Evolutionary conservation across 2,797 vertebrate genomes (phyloP), one percentile per base, ranked within the genome.

Genomic region (Gymnothorax reevesii): DNA sequence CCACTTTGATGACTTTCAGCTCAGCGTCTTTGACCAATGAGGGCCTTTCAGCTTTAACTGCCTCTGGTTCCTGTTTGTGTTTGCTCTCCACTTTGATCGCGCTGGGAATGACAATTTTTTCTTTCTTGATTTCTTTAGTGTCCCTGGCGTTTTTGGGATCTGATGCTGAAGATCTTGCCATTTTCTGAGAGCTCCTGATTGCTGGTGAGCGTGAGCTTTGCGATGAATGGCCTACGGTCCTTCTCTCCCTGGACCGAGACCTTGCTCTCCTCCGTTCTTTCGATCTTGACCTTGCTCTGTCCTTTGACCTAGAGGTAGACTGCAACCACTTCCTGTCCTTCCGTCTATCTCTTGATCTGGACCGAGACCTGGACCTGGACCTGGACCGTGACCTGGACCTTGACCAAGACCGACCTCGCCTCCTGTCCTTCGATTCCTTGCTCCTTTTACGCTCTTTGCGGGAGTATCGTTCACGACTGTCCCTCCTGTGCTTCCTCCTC

Each of bases 281-380:
- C 60, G 90, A 89, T 27, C 55, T 88, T 1, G 89, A 89, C 42
- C 92, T 91, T 42, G 64, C 88, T 54, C 88, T 89, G 86, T 93
- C 90, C 89, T 88, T 93, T 54, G 91, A 89, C 52, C 88, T 73
- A 10, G 88, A 73, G 69, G 92, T 80, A 0, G 89, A 13, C 57
- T 85, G 92, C 0, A 89, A 93, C 2, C 87, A 89, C 1, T 92
- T 91, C n/a, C 89, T 91, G 86, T 95, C 92, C 92, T 93, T 95
- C 87, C 92, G 96, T 83, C 94, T 95, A 85, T 99, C 98, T 8
- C 91, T 94, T 54, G 97, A 97, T 84, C 92, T 93, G 1, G 96
- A 97, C 75, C 94, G 94, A 0, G 96, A 97, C 4, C 86, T 57
- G 0, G 94, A 94, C 49, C 87, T 89, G 52, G 91, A 92, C 64